These are phyloP conservation scores for Tichodroma muraria DNA, from an alignment of 2,113 vertebrate species.

Conservation along the genomic window DNA sequence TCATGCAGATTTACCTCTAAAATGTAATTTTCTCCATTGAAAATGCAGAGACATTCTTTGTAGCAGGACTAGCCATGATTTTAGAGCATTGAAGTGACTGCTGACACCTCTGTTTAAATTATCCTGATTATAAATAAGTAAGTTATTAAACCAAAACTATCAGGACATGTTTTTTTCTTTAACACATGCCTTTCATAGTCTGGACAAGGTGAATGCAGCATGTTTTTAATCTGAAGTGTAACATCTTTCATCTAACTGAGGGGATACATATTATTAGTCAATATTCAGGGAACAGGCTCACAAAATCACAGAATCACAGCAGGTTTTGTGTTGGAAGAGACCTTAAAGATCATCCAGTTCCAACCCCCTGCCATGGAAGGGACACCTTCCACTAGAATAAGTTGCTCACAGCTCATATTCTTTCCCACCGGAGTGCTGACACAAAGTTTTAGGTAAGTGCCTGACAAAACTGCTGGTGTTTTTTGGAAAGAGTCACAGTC, in stretches of 20 bases:
- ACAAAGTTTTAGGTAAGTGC: background rate
- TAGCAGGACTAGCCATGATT: background rate
- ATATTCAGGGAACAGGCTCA: background rate
- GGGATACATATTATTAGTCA: fast-evolving
- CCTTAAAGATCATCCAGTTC: background rate
- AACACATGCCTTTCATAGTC: background rate
- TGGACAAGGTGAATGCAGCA: background rate
- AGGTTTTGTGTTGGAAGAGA: background rate
- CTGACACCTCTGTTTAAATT: background rate
- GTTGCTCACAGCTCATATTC: background rate
- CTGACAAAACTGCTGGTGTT: background rate
- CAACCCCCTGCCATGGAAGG: background rate
- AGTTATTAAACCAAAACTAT: background rate
- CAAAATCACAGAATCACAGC: background rate
- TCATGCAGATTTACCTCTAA: background rate
- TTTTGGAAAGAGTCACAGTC: background rate
- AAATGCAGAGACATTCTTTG: background rate
- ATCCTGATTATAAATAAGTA: background rate
- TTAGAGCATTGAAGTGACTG: background rate
- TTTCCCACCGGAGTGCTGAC: background rate
- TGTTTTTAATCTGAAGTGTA: background rate
- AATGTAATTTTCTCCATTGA: background rate
- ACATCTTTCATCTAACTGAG: background rate
- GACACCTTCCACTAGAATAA: background rate
- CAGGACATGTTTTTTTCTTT: background rate